These are phyloP conservation scores for Glomeris marginata DNA, from an alignment of 2,888 invertebrate genomes.

Conservation along the genomic window DNA sequence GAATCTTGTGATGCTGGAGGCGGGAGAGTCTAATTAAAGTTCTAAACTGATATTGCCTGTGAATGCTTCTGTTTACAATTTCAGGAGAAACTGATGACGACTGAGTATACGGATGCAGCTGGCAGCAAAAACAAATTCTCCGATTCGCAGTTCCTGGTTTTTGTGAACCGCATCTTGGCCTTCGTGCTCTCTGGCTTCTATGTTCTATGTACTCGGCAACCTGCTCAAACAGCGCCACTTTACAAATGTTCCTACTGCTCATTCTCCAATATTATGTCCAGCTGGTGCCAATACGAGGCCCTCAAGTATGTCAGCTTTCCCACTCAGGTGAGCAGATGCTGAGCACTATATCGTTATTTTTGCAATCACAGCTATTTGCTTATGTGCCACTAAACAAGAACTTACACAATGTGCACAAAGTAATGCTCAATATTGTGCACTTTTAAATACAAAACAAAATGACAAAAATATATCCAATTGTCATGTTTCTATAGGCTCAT, in stretches of 20 bases:
- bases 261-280: conserved; percentile 92
- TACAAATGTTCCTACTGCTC: conserved; percentile 93
- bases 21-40: too few species aligned
- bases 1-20: too few species aligned
- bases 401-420: too few species aligned
- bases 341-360: conserved; percentile 4
- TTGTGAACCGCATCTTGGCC: conserved; percentile 82
- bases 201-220: conserved; percentile 41
- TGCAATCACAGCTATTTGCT: background rate
- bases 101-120: conserved; percentile 47
- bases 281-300: conserved; percentile 99
- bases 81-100: conserved; percentile 89
- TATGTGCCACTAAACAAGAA: too few species aligned
- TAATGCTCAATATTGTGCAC: too few species aligned
- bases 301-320: conserved; percentile 97
- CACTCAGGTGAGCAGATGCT: conserved; percentile 52
- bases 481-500: too few species aligned
- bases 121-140: conserved; percentile 56
- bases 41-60: too few species aligned
- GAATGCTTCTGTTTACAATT: too few species aligned
- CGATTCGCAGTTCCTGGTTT: conserved; percentile 94
- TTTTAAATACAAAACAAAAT: too few species aligned
- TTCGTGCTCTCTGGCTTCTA: conserved; percentile 53
- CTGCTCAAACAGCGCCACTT: conserved; percentile 64
- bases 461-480: too few species aligned